Conservation (phyloP, 1,140 invertebrate species). For the Xylocopa sonorina region DNA sequence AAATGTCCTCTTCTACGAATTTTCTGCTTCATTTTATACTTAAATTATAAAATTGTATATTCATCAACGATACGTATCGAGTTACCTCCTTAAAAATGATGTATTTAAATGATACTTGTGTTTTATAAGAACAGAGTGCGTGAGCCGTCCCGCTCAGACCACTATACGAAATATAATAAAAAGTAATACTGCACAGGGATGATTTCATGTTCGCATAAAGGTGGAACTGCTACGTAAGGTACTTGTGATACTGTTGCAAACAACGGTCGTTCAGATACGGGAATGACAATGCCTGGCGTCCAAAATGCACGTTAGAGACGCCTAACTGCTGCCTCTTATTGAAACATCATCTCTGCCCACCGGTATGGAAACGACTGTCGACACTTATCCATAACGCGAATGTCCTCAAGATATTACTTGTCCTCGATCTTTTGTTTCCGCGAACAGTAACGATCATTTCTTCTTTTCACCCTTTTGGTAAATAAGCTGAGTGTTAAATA, state of each 20-base stretch:
- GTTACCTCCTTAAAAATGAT: too few relatives aligned
- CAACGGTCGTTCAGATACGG: slow-evolving; percentile 70
- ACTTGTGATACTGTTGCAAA: slow-evolving; percentile 55
- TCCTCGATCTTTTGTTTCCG: slow-evolving; percentile 35
- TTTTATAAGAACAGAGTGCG: too few relatives aligned
- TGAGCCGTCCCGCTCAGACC: too few relatives aligned
- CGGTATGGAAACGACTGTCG: slow-evolving; percentile 54
- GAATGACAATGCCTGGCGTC: slow-evolving; percentile 67
- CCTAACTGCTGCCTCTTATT: slow-evolving; percentile 75
- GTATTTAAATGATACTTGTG: too few relatives aligned
- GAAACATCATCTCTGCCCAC: slow-evolving; percentile 74
- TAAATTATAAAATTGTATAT: too few relatives aligned
- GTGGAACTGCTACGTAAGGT: slow-evolving; percentile 52
- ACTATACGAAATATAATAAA: slow-evolving; percentile 47
- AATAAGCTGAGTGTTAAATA: neutral
- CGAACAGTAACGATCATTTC: slow-evolving; percentile 45
- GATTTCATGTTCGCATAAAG: slow-evolving; percentile 58
- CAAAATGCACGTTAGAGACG: slow-evolving; percentile 75
- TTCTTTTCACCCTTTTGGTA: slow-evolving; percentile 1
- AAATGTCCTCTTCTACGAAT: too few relatives aligned
- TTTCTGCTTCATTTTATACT: too few relatives aligned
- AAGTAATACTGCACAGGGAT: slow-evolving; percentile 45
- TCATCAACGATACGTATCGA: too few relatives aligned
- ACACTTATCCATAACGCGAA: slow-evolving; percentile 73
- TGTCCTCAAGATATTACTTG: slow-evolving; percentile 45